These are phyloP conservation scores for Globodera rostochiensis DNA, from an alignment of 1,140 invertebrate species.

Conservation along the genomic window DNA sequence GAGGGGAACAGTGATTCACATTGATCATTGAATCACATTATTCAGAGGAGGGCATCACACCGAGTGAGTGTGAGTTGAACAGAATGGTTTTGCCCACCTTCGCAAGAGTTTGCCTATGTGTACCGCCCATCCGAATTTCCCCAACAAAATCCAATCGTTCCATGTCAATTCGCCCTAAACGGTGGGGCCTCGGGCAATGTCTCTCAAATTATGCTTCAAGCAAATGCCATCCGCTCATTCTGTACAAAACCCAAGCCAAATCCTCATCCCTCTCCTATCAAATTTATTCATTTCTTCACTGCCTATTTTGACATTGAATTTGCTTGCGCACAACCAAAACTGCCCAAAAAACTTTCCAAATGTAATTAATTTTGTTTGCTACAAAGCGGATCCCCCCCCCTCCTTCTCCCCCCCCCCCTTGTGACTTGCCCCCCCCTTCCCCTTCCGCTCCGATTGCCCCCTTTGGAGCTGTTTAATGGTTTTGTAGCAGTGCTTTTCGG, in stretches of 20 bases:
- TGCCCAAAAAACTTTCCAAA: neutral
- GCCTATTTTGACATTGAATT: constrained; percentile 8
- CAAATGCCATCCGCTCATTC: neutral
- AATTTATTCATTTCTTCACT: neutral
- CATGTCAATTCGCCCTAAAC: neutral
- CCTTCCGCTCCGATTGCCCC: constrained; percentile 7
- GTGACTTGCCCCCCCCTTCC: neutral
- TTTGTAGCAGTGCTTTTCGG: neutral
- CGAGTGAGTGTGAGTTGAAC: neutral
- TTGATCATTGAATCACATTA: neutral
- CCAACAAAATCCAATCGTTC: neutral
- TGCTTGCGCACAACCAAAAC: neutral
- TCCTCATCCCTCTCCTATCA: neutral
- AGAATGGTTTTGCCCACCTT: neutral
- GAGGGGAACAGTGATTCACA: neutral
- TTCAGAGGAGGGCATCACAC: neutral
- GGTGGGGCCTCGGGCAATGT: neutral
- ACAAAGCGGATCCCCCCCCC: constrained; percentile 8
- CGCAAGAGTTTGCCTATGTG: neutral
- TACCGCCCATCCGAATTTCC: neutral
- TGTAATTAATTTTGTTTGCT: constrained; percentile 21
- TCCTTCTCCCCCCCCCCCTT: neutral
- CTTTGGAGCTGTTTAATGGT: neutral
- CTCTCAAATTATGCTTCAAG: neutral
- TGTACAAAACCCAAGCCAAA: neutral